Conservation (phyloP, 2,888 invertebrate genomes). For the Cremastinae sp. region DNA sequence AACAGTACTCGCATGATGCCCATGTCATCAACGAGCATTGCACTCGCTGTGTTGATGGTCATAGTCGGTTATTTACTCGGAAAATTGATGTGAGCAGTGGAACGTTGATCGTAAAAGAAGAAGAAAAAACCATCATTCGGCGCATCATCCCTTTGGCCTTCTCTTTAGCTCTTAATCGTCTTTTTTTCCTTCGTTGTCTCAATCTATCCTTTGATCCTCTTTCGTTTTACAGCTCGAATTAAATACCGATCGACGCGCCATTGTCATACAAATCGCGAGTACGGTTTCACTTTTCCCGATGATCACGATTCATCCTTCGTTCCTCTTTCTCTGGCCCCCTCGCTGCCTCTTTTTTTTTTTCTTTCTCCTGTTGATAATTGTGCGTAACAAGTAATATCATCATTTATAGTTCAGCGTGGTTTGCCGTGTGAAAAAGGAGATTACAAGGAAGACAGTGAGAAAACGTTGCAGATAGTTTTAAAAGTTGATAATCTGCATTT, state of each 20-base stretch:
- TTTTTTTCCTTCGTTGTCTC: background rate
- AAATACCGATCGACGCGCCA: conserved; percentile 66
- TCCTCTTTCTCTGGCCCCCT: background rate
- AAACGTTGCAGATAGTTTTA: conserved; percentile 23
- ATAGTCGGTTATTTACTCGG: conserved; percentile 77
- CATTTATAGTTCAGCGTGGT: conserved; percentile 42
- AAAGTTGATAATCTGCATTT: no score
- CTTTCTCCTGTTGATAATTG: conserved; percentile 49
- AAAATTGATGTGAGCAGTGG: conserved; percentile 77
- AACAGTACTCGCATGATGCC: conserved; percentile 64
- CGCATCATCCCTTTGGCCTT: conserved; percentile 68
- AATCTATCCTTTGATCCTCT: background rate
- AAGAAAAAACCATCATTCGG: conserved; percentile 56
- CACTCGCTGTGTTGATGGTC: conserved; percentile 75
- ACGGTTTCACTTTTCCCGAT: conserved; percentile 45
- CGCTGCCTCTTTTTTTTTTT: background rate
- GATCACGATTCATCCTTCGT: conserved; percentile 5
- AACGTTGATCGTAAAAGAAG: conserved; percentile 65
- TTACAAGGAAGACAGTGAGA: conserved; percentile 6
- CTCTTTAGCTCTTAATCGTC: conserved; percentile 45
- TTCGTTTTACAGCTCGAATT: conserved; percentile 18
- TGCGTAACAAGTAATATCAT: conserved; percentile 56
- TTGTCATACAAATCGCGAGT: conserved; percentile 49
- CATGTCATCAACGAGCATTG: conserved; percentile 68
- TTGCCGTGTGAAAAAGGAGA: conserved; percentile 22